Conservation (phyloP, 2,797 vertebrate genomes). For the Margarornis squamiger region DNA sequence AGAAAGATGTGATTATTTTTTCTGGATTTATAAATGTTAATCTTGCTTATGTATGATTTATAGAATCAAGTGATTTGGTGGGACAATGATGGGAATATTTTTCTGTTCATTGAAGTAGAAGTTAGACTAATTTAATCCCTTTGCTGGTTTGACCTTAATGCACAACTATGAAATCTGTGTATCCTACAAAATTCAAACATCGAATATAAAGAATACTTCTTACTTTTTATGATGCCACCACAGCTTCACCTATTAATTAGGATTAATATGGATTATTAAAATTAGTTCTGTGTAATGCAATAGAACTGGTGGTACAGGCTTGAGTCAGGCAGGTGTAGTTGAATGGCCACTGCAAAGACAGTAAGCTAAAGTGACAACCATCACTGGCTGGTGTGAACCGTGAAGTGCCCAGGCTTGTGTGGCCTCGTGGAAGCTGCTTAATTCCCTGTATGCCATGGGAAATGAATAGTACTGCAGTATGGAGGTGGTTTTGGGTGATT, state of each 20-base stretch:
- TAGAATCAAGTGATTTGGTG: neutral
- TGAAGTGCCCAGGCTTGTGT: neutral
- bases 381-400: neutral
- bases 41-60: neutral
- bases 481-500: neutral
- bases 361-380: neutral
- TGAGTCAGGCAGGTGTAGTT: neutral
- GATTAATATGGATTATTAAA: conserved; percentile 21
- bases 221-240: neutral
- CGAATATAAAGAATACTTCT: neutral
- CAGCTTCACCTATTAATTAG: conserved; percentile 24
- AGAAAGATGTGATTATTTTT: conserved; percentile 30
- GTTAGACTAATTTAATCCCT: neutral
- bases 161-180: neutral
- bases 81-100: neutral
- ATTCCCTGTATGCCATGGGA: neutral
- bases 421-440: neutral
- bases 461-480: neutral
- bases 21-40: neutral
- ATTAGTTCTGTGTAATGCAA: conserved; percentile 10
- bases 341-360: neutral
- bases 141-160: neutral
- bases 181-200: conserved; percentile 1
- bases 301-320: conserved; percentile 7
- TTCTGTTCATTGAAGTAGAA: neutral